Percentiles rank a stretch among this genome's conserved stretches.
phyloP scores from a whole-genome alignment of 1,140 invertebrate species.

The Portunus trituberculatus region DNA sequence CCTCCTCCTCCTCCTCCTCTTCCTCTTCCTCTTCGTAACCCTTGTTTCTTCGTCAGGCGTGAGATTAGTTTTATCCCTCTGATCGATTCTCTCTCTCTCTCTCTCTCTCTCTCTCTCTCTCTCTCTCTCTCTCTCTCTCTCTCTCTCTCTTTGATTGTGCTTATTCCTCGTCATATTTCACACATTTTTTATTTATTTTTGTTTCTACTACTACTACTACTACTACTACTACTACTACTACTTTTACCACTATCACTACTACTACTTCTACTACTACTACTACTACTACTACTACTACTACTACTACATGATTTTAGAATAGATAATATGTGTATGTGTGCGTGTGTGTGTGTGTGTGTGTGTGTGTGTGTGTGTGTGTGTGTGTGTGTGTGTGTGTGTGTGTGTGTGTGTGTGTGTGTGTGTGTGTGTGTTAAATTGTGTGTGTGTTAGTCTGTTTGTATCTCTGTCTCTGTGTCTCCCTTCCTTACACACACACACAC shows the following conservation, averaged over 20 bases:
- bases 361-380: not conserved
- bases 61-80: not conserved
- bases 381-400: no score
- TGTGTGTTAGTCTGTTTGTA: no score
- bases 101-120: conserved; percentile 33
- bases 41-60: conserved; percentile 15
- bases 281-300: no score
- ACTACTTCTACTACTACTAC: no score
- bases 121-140: conserved; percentile 29
- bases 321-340: no score
- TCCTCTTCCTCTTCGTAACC: conserved; percentile 29
- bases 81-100: conserved; percentile 30
- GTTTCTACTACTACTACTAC: not conserved
- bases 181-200: not conserved
- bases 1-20: conserved; percentile 9
- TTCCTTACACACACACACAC: conserved; percentile 48
- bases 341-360: no score
- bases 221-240: no score
- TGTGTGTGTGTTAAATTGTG: no score
- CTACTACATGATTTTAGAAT: no score
- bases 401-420: not conserved
- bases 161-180: not conserved
- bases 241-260: not conserved
- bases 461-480: not conserved
- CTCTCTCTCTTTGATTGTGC: not conserved